These are phyloP conservation scores for Cotesia glomerata DNA, from an alignment of 1,140 invertebrate genomes.

Conservation along the genomic window DNA sequence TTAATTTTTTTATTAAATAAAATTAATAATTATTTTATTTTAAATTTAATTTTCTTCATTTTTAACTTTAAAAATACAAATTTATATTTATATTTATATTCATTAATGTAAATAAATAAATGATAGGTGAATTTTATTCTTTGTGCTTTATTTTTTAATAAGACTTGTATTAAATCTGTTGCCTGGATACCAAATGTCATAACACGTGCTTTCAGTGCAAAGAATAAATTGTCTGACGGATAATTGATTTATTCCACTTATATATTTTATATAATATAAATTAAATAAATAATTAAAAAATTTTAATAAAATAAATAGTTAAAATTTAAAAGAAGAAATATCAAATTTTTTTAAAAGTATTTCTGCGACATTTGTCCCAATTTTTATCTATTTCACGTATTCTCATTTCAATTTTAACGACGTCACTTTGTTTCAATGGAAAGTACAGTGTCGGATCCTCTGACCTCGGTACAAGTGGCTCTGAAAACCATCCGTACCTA, in stretches of 20 bases:
- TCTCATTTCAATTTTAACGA: constrained; percentile 46
- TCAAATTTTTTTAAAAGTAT: constrained; percentile 39
- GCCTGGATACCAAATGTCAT: constrained; percentile 41
- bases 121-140: too few species aligned
- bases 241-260: constrained; percentile 9
- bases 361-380: constrained; percentile 44
- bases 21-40: not conserved
- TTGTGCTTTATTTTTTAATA: too few species aligned
- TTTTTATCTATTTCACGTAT: constrained; percentile 41
- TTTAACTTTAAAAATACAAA: not conserved
- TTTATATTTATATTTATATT: too few species aligned
- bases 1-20: constrained; percentile 1
- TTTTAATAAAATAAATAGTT: not conserved
- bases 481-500: constrained; percentile 54
- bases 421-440: constrained; percentile 40
- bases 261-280: not conserved
- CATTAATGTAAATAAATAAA: too few species aligned
- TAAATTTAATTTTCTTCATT: constrained; percentile 7
- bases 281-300: too few species aligned
- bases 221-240: constrained; percentile 6
- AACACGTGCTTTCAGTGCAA: constrained; percentile 35
- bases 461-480: constrained; percentile 39
- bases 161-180: constrained; percentile 29
- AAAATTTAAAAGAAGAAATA: not conserved
- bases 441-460: constrained; percentile 49